A percentile compares a stretch with the other conserved stretches of the same genome.
phyloP scores from a whole-genome alignment of 2,888 invertebrate genomes.

The Bruchidius siliquastri region DNA sequence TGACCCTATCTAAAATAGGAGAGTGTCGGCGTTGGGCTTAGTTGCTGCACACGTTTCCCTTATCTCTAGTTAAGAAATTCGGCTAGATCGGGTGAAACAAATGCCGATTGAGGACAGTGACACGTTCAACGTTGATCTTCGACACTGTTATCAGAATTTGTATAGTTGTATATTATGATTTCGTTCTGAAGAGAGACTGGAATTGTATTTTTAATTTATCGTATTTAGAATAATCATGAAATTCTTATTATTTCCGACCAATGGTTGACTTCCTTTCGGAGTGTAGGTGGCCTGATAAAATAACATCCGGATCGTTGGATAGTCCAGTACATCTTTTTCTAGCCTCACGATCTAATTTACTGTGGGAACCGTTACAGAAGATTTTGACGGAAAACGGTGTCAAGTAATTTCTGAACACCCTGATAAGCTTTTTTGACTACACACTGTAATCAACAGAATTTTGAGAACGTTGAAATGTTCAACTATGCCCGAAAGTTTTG shows the following conservation, averaged over 20 bases:
- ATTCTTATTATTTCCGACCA: conserved; percentile 39
- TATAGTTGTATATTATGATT: conserved; percentile 19
- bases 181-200: conserved; percentile 19
- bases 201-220: conserved; percentile 24
- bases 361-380: neutral
- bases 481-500: too few relatives aligned
- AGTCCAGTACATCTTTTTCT: neutral
- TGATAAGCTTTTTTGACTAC: too few relatives aligned
- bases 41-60: conserved; percentile 8
- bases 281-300: conserved; percentile 29
- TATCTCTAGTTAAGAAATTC: conserved; percentile 20
- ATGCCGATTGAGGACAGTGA: conserved; percentile 32
- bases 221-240: conserved; percentile 25
- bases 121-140: conserved; percentile 32
- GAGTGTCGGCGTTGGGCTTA: conserved; percentile 1
- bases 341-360: neutral
- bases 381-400: neutral
- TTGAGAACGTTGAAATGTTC: too few relatives aligned
- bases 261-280: conserved; percentile 33
- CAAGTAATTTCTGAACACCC: neutral
- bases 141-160: conserved; percentile 30
- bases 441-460: too few relatives aligned
- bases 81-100: conserved; percentile 18
- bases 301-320: conserved; percentile 19
- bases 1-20: conserved; percentile 1